phyloP scores from a whole-genome alignment of 1,140 invertebrate species.

The Penaeus japonicus region DNA sequence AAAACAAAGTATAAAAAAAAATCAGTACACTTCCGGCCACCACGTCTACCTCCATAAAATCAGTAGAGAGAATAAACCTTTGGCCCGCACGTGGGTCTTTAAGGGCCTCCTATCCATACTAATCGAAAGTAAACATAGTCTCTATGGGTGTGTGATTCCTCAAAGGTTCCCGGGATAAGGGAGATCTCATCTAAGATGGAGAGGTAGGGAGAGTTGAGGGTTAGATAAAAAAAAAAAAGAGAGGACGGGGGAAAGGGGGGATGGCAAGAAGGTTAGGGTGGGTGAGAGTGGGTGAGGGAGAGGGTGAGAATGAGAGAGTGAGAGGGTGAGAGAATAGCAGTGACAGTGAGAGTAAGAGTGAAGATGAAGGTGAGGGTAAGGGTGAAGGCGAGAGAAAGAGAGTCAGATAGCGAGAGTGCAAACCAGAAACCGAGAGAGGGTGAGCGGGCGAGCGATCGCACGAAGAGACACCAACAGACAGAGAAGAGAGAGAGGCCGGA shows the following conservation, averaged over 20 bases:
- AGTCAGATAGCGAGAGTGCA: background rate
- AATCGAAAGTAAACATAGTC: conserved; percentile 37
- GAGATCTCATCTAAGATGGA: background rate
- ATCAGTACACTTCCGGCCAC: too few relatives aligned
- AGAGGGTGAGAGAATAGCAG: background rate
- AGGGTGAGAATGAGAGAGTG: background rate
- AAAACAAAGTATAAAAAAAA: too few relatives aligned
- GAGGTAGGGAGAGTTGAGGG: background rate
- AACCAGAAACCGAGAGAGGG: background rate
- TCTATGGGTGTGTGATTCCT: conserved; percentile 36
- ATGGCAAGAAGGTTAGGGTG: background rate
- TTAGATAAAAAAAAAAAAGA: background rate
- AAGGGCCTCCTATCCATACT: conserved; percentile 33
- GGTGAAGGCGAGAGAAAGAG: background rate
- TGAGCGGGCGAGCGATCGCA: background rate
- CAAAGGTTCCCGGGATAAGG: background rate
- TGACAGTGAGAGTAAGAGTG: background rate
- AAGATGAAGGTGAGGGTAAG: background rate
- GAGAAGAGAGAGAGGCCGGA: too few relatives aligned
- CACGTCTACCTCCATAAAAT: too few relatives aligned
- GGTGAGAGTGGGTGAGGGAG: background rate
- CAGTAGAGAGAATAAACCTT: too few relatives aligned
- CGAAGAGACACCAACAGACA: too few relatives aligned
- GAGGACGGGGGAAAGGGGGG: background rate
- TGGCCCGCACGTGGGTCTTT: background rate